A percentile compares a stretch with the other conserved stretches of the same genome.
Evolutionary conservation across 2,797 vertebrate genomes (phyloP).

Genomic region (Pelodytes ibericus): DNA sequence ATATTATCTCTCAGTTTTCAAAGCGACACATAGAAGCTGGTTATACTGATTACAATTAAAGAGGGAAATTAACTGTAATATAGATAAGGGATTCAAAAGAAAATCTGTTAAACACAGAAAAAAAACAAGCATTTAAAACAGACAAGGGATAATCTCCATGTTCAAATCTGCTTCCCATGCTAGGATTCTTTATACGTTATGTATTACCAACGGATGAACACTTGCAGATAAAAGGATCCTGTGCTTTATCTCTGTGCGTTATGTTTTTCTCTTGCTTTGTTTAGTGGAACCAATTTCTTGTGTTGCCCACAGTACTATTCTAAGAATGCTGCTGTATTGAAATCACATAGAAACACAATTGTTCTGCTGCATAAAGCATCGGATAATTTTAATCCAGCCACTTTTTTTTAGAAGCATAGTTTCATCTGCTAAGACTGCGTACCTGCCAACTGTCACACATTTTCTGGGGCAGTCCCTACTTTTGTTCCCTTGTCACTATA

Average conservation of each 20-base stretch:
- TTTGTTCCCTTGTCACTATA: neutral
- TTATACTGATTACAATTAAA: neutral
- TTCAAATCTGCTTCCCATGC: too few species aligned
- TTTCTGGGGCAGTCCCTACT: neutral
- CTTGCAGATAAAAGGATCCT: too few species aligned
- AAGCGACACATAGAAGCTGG: neutral
- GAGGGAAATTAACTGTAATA: neutral
- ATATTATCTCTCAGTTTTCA: neutral
- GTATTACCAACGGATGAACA: too few species aligned
- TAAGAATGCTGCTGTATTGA: conserved; percentile 12
- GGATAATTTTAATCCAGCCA: conserved; percentile 9
- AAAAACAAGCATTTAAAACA: too few species aligned
- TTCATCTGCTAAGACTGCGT: neutral
- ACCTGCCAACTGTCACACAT: too few species aligned
- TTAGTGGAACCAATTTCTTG: too few species aligned
- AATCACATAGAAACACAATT: conserved; percentile 19
- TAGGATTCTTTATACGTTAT: too few species aligned
- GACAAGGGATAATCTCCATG: too few species aligned
- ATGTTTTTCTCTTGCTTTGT: neutral
- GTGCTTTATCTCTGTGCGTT: too few species aligned
- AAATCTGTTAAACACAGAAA: neutral
- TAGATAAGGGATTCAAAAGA: neutral
- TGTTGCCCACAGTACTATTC: conserved; percentile 11
- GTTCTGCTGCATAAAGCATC: conserved; percentile 12
- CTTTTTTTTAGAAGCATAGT: neutral